Base-by-base conservation (phyloP, 2,888 invertebrate genomes). In the Leptopilina myrica region DNA sequence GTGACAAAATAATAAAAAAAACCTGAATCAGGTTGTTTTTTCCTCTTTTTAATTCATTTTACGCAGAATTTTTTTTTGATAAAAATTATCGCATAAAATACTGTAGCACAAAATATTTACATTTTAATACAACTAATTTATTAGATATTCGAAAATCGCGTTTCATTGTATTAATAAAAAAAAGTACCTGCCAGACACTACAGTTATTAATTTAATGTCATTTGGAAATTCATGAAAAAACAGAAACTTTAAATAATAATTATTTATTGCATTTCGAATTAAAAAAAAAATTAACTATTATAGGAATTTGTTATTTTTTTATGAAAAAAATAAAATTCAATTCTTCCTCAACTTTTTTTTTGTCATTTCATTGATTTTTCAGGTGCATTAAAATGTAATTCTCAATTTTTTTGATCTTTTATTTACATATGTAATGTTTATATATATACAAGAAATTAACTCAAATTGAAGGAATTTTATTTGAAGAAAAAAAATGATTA, bases 131-230 rank as follows among this genome's bases (percentile, higher is more conserved):
- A 33, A 20, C 5, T 11, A 49, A 69, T 14, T 56, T 33, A 56
- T 53, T 33, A 33, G 12, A 14, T 53, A n/a, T 12, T 53, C 26
- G 9, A 33, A 76, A 73, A 73, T 65, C 66, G 78, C 80, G 80
- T 82, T 80, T 80, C 80, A 78, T 80, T 82, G 79, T 82, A 82
- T 12, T 12, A 49, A 12, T 11, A 9, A 49, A 49, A 49, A 49
- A 49, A 49, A 49, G 90, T 90, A 90, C 90, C 90, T 90, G 90
- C 86, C 89, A 89, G 87, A 85, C 85, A 85, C 84, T 83, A 85
- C 85, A 87, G 83, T 84, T 84, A 84, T 80, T 84, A 79, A 82
- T 80, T 81, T 82, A 80, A 85, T 82, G 76, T 79, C 83, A 82
- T 43, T 79, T 67, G 78, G 76, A 77, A 56, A 59, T 66, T 78